These are phyloP conservation scores for Pollenia angustigena DNA, from an alignment of 2,888 invertebrate genomes.

Conservation along the genomic window DNA sequence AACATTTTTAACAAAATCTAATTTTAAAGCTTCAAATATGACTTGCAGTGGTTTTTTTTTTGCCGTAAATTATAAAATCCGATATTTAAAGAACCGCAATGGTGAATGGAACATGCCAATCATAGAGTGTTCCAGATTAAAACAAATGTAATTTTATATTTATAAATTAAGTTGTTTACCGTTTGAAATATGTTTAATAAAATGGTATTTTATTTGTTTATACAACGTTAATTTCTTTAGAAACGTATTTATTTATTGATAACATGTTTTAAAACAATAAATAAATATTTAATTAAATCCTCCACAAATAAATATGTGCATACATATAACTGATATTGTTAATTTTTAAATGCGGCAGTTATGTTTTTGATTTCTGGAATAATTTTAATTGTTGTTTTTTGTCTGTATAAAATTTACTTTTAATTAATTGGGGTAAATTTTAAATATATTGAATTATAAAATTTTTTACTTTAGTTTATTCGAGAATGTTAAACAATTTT, in stretches of 20 bases:
- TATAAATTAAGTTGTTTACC: constrained; percentile 4
- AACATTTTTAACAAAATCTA: too few species aligned
- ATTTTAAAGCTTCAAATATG: too few species aligned
- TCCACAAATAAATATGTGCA: background rate
- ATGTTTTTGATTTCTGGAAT: constrained; percentile 40
- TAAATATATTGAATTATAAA: background rate
- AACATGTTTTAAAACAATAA: constrained; percentile 40
- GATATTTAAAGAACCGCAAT: too few species aligned
- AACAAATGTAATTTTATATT: background rate
- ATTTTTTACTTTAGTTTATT: too few species aligned
- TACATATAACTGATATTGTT: constrained; percentile 52
- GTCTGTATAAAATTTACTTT: background rate
- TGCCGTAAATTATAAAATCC: too few species aligned
- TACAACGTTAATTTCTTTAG: background rate
- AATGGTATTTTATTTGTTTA: background rate
- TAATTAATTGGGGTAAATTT: constrained; percentile 1
- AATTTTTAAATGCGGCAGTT: constrained; percentile 11
- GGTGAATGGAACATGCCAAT: too few species aligned
- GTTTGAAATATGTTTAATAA: background rate
- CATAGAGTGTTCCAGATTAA: background rate
- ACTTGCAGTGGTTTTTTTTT: too few species aligned
- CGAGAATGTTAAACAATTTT: too few species aligned
- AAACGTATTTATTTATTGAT: constrained; percentile 24
- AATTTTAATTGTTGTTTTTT: background rate
- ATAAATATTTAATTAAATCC: constrained; percentile 60